These are phyloP conservation scores for Carpatolechia fugitivella DNA, from an alignment of 2,888 invertebrate species.

Conservation along the genomic window DNA sequence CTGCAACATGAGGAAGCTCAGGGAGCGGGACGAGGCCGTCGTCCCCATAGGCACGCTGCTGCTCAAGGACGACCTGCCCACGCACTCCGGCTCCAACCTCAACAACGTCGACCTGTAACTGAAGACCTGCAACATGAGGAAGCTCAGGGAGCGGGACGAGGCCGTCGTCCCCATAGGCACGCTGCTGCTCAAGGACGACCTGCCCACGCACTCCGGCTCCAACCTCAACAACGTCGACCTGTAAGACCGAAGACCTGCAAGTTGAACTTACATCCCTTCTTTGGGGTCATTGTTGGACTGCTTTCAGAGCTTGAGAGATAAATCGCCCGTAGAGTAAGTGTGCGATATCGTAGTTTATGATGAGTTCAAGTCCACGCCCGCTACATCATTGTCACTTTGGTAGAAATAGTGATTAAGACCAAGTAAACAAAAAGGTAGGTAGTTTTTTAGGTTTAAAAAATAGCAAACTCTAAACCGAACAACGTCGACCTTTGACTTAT, in stretches of 20 bases:
- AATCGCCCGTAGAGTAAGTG: too few species aligned
- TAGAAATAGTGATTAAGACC: too few species aligned
- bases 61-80: conserved; percentile 80
- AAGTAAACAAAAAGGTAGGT: too few species aligned
- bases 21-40: conserved; percentile 81
- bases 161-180: conserved; percentile 81
- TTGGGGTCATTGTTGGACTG: too few species aligned
- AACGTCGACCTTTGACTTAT: too few species aligned
- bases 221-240: conserved; percentile 89
- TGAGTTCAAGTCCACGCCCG: too few species aligned
- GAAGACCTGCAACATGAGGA: conserved; percentile 75
- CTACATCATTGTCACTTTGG: too few species aligned
- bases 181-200: conserved; percentile 67
- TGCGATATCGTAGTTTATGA: too few species aligned
- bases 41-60: conserved; percentile 78
- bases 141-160: conserved; percentile 82
- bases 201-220: conserved; percentile 86
- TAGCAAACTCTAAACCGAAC: too few species aligned
- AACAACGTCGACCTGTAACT: conserved; percentile 84
- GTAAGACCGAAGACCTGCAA: neutral
- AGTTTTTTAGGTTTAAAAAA: too few species aligned
- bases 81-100: conserved; percentile 86
- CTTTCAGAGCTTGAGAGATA: too few species aligned
- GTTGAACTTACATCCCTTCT: too few species aligned
- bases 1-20: conserved; percentile 82